These are phyloP conservation scores for Nestor notabilis DNA, from an alignment of 2,113 vertebrate genomes.

Conservation along the genomic window DNA sequence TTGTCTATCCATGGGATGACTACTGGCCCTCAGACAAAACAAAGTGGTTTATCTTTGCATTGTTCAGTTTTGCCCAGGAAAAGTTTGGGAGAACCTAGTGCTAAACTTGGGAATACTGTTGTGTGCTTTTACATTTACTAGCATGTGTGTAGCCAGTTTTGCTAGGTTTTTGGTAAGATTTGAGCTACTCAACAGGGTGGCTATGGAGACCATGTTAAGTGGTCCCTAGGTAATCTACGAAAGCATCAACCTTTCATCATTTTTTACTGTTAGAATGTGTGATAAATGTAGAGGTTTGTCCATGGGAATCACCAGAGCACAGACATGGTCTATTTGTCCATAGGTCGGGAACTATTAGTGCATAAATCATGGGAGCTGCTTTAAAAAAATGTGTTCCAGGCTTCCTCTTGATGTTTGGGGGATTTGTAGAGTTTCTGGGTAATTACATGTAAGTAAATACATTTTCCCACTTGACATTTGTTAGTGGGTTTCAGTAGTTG, in stretches of 20 bases:
- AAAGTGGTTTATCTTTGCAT: not conserved
- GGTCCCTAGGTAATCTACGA: not conserved
- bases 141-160: too few relatives aligned
- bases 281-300: not conserved
- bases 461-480: not conserved
- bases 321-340: accelerated
- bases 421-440: not conserved
- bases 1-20: not conserved
- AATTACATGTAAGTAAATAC: not conserved
- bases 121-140: not conserved
- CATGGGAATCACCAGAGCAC: not conserved
- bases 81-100: not conserved
- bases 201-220: not conserved
- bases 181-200: not conserved
- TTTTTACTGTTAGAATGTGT: not conserved
- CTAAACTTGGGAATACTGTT: accelerated
- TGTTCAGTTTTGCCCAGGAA: not conserved
- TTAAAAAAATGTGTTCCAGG: not conserved
- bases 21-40: not conserved
- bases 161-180: not conserved
- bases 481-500: not conserved
- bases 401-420: not conserved
- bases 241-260: not conserved
- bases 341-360: not conserved
- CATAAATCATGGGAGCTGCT: not conserved